A percentile compares a stretch with the other conserved stretches of the same genome.
These are phyloP conservation scores for Drosophila dunni DNA, from an alignment of 1,140 invertebrate genomes.

Conservation along the genomic window DNA sequence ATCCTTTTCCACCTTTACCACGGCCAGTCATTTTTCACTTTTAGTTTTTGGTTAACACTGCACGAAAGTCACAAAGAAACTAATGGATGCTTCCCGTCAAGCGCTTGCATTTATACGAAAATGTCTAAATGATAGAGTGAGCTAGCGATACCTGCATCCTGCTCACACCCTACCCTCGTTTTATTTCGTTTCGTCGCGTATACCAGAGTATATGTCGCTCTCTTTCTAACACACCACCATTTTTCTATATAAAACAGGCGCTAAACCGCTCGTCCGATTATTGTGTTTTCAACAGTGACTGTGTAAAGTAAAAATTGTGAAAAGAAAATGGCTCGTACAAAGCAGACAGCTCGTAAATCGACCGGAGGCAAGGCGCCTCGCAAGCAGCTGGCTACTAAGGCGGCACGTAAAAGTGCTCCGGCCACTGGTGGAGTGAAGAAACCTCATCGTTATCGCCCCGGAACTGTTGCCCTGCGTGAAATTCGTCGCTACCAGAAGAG, in stretches of 20 bases:
- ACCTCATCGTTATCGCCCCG: slow-evolving; percentile 85
- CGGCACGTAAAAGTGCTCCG: background rate
- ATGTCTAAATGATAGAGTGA: background rate
- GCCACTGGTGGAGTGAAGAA: background rate
- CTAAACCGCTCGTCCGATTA: background rate
- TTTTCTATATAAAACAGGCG: background rate
- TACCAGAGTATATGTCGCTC: no score
- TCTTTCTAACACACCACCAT: background rate
- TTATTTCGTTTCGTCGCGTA: background rate
- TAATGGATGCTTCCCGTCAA: background rate
- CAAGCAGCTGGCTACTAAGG: slow-evolving; percentile 4
- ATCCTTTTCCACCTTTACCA: slow-evolving; percentile 88
- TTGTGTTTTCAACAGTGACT: slow-evolving; percentile 9
- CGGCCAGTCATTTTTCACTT: slow-evolving; percentile 86
- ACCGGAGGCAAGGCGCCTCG: slow-evolving; percentile 7
- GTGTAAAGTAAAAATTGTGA: slow-evolving; percentile 14
- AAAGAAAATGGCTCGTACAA: slow-evolving; percentile 88
- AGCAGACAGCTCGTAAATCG: slow-evolving; percentile 89
- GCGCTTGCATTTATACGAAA: slow-evolving; percentile 3
- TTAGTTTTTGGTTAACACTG: slow-evolving; percentile 20
- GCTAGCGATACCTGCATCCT: background rate
- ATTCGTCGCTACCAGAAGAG: no score
- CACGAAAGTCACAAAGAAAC: slow-evolving; percentile 20
- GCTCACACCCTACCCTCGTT: background rate
- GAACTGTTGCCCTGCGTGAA: no score